These are phyloP conservation scores for Corythornis madagascariensis DNA, from an alignment of 2,113 vertebrate species.

Conservation along the genomic window DNA sequence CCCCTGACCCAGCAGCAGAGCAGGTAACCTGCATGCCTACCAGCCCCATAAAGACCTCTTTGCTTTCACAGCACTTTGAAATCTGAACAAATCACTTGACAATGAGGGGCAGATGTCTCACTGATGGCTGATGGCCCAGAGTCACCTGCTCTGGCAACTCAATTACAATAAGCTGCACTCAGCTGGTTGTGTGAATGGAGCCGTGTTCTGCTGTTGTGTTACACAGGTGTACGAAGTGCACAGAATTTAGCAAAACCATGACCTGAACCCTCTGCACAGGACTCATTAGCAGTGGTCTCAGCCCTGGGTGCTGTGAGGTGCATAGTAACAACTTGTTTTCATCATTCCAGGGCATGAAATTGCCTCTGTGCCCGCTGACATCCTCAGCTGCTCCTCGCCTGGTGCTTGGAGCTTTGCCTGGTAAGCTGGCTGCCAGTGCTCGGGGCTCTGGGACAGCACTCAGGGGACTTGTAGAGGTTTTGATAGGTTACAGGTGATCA, in stretches of 20 bases:
- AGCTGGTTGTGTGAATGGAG: rapidly evolving
- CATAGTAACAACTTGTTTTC: conserved; percentile 9
- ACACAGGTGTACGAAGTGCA: not conserved
- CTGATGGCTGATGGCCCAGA: not conserved
- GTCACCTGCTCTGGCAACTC: not conserved
- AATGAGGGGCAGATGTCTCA: not conserved
- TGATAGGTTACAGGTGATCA: not conserved
- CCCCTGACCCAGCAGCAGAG: not conserved
- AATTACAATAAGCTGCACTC: rapidly evolving
- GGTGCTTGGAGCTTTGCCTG: not conserved
- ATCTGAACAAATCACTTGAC: not conserved
- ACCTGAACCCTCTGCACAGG: not conserved
- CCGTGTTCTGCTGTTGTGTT: not conserved
- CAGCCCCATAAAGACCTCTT: not conserved
- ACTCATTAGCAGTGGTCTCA: not conserved
- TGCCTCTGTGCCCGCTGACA: rapidly evolving
- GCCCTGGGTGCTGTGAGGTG: not conserved
- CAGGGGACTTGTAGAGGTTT: not conserved
- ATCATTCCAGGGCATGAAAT: not conserved
- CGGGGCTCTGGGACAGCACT: not conserved
- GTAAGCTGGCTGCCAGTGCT: not conserved
- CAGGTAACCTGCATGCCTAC: rapidly evolving
- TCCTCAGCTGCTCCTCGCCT: rapidly evolving
- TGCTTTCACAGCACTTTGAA: not conserved
- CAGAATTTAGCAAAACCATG: not conserved